Conservation (phyloP, 2,888 invertebrate genomes). For the Catonia carolina region DNA sequence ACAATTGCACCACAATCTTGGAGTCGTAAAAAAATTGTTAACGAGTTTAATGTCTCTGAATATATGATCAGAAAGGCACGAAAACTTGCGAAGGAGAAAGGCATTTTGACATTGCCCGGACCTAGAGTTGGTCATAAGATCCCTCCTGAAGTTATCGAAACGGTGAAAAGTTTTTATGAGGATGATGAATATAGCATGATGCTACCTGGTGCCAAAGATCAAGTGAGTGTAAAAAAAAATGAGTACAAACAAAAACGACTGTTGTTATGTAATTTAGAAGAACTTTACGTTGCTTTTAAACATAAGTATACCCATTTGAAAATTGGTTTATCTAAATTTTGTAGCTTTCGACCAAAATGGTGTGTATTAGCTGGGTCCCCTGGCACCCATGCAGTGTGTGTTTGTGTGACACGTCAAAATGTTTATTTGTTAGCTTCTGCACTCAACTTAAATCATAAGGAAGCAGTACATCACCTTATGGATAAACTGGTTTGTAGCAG, state of each 20-base stretch:
- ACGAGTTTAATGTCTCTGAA: too few relatives aligned
- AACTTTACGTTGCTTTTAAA: conserved; percentile 22
- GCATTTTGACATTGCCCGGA: conserved; percentile 21
- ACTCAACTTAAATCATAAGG: conserved; percentile 1
- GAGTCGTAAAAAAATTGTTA: too few relatives aligned
- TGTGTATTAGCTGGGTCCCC: conserved; percentile 29
- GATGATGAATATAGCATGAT: conserved; percentile 24
- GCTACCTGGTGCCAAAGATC: conserved; percentile 28
- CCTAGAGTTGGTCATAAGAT: conserved; percentile 8
- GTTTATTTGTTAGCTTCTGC: conserved; percentile 25
- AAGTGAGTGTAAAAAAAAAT: conserved; percentile 17
- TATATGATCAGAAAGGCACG: too few relatives aligned
- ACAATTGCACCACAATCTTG: background rate
- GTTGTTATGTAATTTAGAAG: conserved; percentile 24
- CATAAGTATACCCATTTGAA: conserved; percentile 1
- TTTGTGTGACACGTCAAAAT: conserved; percentile 29
- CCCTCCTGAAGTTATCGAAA: background rate
- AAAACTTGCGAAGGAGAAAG: conserved; percentile 1
- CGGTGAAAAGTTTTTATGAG: conserved; percentile 22
- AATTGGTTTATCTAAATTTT: conserved; percentile 27
- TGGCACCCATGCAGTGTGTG: conserved; percentile 29
- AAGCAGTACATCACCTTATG: background rate
- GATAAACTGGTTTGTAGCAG: conserved; percentile 18
- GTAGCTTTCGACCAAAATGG: conserved; percentile 23
- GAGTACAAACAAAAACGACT: conserved; percentile 20